Evolutionary conservation across 2,888 invertebrate genomes (phyloP).

Genomic region (Diarsia mendica): DNA sequence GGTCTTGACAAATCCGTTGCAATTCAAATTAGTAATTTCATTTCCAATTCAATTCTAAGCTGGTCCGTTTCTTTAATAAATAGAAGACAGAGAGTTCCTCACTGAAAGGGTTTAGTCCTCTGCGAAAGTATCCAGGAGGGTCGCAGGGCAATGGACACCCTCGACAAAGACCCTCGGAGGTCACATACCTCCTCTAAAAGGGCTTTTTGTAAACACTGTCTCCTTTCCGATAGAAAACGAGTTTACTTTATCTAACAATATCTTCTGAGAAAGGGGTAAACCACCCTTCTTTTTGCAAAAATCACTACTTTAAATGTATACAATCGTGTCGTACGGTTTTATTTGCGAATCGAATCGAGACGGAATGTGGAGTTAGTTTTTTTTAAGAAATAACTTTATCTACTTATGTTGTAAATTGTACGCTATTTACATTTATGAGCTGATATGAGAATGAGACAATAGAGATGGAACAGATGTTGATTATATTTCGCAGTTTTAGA

Average conservation of each 20-base stretch:
- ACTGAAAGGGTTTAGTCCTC: conserved; percentile 1
- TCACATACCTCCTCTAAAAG: conserved; percentile 69
- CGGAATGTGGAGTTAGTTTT: conserved; percentile 55
- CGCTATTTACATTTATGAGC: conserved; percentile 52
- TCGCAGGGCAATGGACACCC: conserved; percentile 73
- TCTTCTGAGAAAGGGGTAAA: conserved; percentile 70
- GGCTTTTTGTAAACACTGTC: conserved; percentile 74
- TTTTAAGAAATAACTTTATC: conserved; percentile 60
- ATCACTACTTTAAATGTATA: conserved; percentile 71
- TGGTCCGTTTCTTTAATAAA: conserved; percentile 48
- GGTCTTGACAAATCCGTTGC: conserved; percentile 5
- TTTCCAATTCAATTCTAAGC: conserved; percentile 39
- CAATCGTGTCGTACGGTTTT: conserved; percentile 66
- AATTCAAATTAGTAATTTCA: conserved; percentile 26
- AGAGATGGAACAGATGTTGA: conserved; percentile 8
- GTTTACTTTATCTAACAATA: conserved; percentile 77
- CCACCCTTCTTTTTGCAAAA: conserved; percentile 69
- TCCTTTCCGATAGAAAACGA: conserved; percentile 75
- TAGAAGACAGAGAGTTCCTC: conserved; percentile 39
- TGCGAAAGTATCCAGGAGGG: conserved; percentile 58
- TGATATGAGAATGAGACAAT: conserved; percentile 43
- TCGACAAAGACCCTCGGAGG: conserved; percentile 73
- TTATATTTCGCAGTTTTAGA: conserved; percentile 19
- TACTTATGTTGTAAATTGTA: conserved; percentile 54
- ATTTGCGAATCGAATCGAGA: conserved; percentile 64